Percentiles rank a stretch among this genome's conserved stretches.
These are phyloP conservation scores for Platypus cylindrus DNA, from an alignment of 2,888 invertebrate genomes.

Conservation along the genomic window DNA sequence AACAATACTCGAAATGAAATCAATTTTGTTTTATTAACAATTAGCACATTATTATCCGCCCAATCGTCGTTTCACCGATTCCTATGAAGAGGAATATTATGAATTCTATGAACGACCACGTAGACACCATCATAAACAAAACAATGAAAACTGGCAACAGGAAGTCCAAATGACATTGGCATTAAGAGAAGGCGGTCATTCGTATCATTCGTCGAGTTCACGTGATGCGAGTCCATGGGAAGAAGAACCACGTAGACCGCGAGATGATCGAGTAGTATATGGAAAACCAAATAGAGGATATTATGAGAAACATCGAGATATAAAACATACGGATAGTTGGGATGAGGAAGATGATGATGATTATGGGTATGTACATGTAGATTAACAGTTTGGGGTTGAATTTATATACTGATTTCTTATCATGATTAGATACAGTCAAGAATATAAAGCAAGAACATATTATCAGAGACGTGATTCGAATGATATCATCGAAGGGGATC, in stretches of 20 bases:
- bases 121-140: slow-evolving; percentile 25
- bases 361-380: slow-evolving; percentile 45
- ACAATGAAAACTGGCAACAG: slow-evolving; percentile 24
- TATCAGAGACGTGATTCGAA: slow-evolving; percentile 23
- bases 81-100: slow-evolving; percentile 34
- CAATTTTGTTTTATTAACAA: slow-evolving; percentile 1
- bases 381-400: neutral
- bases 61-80: slow-evolving; percentile 34
- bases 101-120: slow-evolving; percentile 32
- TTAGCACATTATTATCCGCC: slow-evolving; percentile 26
- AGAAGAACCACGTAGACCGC: slow-evolving; percentile 43
- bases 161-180: slow-evolving; percentile 17
- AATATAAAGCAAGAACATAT: slow-evolving; percentile 26
- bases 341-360: slow-evolving; percentile 60
- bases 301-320: slow-evolving; percentile 38
- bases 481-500: slow-evolving; percentile 23
- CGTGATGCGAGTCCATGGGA: slow-evolving; percentile 74
- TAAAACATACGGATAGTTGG: slow-evolving; percentile 41
- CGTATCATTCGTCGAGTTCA: slow-evolving; percentile 55
- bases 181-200: slow-evolving; percentile 38
- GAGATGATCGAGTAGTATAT: slow-evolving; percentile 23
- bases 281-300: slow-evolving; percentile 30
- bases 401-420: neutral
- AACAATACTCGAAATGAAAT: neutral
- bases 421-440: slow-evolving; percentile 30